A percentile compares a stretch with the other conserved stretches of the same genome.
Conservation (phyloP, 2,888 invertebrate species). For the Zygothrica quintamaculata region DNA sequence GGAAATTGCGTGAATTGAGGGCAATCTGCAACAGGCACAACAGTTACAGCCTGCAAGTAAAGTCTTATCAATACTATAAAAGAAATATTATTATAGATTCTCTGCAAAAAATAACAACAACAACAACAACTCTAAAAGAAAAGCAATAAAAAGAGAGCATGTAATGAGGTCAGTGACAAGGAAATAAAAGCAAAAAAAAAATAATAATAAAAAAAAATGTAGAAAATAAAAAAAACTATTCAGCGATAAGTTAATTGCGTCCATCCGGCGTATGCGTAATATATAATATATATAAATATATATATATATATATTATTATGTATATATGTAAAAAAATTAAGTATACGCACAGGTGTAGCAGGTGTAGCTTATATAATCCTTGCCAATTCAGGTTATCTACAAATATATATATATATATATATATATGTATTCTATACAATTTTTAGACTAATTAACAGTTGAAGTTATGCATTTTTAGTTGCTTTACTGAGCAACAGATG, state of each 20-base stretch:
- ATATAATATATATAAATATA: conserved; percentile 5
- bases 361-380: background rate
- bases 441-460: conserved; percentile 13
- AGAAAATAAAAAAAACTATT: background rate
- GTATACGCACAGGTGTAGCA: conserved; percentile 41
- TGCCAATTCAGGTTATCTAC: background rate
- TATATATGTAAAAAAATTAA: too few species aligned
- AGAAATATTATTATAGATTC: too few species aligned
- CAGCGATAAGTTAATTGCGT: conserved; percentile 2
- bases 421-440: background rate
- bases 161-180: too few species aligned
- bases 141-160: background rate
- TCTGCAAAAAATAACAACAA: too few species aligned
- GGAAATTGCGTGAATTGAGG: conserved; percentile 79
- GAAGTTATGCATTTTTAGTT: conserved; percentile 4
- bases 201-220: conserved; percentile 11
- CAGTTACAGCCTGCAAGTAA: conserved; percentile 8
- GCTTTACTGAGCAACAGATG: conserved; percentile 13
- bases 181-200: background rate
- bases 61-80: conserved; percentile 28
- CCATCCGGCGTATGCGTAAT: conserved; percentile 50
- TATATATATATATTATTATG: too few species aligned
- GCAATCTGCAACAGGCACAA: conserved; percentile 34
- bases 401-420: background rate
- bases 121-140: too few species aligned